These are phyloP conservation scores for Papilio gigon DNA, from an alignment of 2,888 invertebrate genomes.

Conservation along the genomic window DNA sequence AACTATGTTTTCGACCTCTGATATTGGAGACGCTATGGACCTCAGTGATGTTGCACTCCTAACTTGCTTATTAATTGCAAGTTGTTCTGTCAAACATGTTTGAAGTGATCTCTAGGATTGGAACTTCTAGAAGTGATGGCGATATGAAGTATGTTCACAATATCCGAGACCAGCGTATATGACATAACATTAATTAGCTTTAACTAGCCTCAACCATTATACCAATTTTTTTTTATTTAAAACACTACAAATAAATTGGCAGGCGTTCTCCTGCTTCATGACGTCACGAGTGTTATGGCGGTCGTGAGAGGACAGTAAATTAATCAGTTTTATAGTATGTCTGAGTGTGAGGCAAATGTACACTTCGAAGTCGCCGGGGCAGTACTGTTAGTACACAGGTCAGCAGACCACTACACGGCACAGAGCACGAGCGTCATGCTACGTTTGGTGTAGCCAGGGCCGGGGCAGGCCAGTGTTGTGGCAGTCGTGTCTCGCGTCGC, in stretches of 20 bases:
- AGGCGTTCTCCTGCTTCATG: not conserved
- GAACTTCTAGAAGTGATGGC: too few relatives aligned
- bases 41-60: not conserved
- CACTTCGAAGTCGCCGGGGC: not conserved
- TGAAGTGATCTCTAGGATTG: not conserved
- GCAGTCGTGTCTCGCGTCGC: not conserved
- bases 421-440: not conserved
- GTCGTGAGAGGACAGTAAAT: not conserved
- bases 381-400: not conserved
- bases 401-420: not conserved
- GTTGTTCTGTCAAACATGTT: not conserved
- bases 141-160: too few relatives aligned
- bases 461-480: not conserved
- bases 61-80: not conserved
- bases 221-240: not conserved
- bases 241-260: not conserved
- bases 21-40: not conserved
- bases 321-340: slow-evolving; percentile 7
- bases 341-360: not conserved
- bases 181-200: not conserved
- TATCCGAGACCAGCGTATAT: not conserved
- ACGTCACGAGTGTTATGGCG: not conserved
- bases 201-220: not conserved
- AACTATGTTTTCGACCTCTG: not conserved
- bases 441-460: not conserved